A percentile compares a stretch with the other conserved stretches of the same genome.
Conservation (phyloP, 2,113 vertebrate species). For the Ciconia boyciana region DNA sequence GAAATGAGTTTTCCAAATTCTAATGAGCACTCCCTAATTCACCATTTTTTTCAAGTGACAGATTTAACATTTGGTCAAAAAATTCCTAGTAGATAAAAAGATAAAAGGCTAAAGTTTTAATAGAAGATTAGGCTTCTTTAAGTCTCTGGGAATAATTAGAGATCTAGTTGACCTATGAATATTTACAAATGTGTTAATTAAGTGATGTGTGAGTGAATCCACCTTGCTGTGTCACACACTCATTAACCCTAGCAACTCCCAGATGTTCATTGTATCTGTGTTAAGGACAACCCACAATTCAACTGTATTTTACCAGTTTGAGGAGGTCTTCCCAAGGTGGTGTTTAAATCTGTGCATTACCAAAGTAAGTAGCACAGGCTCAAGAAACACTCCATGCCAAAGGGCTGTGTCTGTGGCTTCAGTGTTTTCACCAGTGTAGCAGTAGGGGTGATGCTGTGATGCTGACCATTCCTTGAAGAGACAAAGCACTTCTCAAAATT, state of each 20-base stretch:
- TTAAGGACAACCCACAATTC: not conserved
- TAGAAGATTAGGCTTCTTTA: not conserved
- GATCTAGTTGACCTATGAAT: conserved; percentile 53
- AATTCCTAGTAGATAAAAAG: not conserved
- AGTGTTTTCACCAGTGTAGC: not conserved
- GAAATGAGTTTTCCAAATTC: not conserved
- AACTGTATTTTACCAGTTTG: not conserved
- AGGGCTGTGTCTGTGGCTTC: not conserved
- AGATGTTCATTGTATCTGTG: not conserved
- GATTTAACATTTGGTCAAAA: not conserved
- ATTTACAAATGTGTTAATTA: conserved; percentile 62
- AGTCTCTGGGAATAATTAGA: conserved; percentile 45
- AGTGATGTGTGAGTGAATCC: not conserved
- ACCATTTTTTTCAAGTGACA: not conserved
- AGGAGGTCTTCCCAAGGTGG: not conserved
- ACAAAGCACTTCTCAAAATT: not conserved
- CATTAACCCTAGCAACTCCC: conserved; percentile 19
- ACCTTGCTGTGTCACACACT: not conserved
- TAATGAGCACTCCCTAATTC: not conserved
- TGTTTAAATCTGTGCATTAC: not conserved
- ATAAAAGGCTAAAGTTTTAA: not conserved
- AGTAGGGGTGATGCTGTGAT: not conserved
- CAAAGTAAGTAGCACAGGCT: not conserved
- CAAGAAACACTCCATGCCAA: not conserved
- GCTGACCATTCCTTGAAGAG: not conserved